Base-by-base conservation (phyloP, 2,113 vertebrate species). In the Psophia crepitans region DNA sequence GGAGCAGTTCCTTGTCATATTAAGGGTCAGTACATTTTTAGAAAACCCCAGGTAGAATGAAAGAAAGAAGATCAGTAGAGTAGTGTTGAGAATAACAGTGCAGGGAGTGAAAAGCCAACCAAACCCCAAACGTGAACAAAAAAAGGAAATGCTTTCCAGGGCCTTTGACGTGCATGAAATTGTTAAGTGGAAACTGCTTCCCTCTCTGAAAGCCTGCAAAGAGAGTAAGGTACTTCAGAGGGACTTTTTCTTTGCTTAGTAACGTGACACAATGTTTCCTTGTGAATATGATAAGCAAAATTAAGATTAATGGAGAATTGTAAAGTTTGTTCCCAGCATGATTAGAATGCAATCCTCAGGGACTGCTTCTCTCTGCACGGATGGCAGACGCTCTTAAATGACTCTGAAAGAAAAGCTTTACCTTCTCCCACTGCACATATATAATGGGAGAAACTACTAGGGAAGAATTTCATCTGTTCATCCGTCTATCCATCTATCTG, bases 91-190 rank as follows among this genome's bases (percentile, higher is more conserved):
- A 84, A 92, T 68, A 83, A 69, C 3, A 56, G 23, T 9, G 9
- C 0, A 0, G 8, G 2, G 12, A 14, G 32, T 6, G 4, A 5
- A 0, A 8, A 66, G 5, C 3, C 8, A 43, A 14, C 12, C 6
- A 60, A 89, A 84, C 23, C 16, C 8, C 5, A 88, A 66, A 48
- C 0, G 3, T 80, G 73, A 83, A 54, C 11, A 71, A 32, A 64
- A 84, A 28, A 69, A 13, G 33, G 53, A 83, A 90, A 37, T 54
- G 8, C 10, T 92, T 79, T 88, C 39, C 20, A 77, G 22, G 26
- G 18, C 22, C 14, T 74, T 86, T 90, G 73, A 70, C 54, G 84
- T 30, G 43, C 64, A 71, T 91, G 73, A 84, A 81, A 89, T 89
- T 74, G 13, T 5, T 74, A 73, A 58, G 27, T 43, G 74, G 79